Conservation (phyloP, 2,113 vertebrate genomes). For the Xiphophorus hellerii region DNA sequence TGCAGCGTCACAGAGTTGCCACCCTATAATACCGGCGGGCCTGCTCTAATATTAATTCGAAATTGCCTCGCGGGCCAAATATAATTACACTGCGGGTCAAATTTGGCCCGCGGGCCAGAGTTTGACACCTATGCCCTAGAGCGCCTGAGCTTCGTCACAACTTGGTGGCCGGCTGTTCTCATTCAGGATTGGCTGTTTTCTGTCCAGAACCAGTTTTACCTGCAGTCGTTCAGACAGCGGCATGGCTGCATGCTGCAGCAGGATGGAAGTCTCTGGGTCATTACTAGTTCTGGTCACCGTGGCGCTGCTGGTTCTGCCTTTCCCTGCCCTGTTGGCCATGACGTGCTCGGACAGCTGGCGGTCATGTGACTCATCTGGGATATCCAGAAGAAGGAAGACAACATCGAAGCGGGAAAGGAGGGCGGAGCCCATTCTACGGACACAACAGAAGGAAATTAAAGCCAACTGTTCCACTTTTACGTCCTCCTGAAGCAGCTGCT, state of each 20-base stretch:
- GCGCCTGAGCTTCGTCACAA: too few species aligned
- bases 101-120: too few species aligned
- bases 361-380: slow-evolving; percentile 94
- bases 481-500: background rate
- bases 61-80: too few species aligned
- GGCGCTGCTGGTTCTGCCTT: slow-evolving; percentile 75
- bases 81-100: too few species aligned
- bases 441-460: slow-evolving; percentile 4
- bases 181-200: too few species aligned
- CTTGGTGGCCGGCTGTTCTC: too few species aligned
- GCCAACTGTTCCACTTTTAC: background rate
- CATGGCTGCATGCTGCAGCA: slow-evolving; percentile 82
- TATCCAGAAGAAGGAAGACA: slow-evolving; percentile 95
- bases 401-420: slow-evolving; percentile 95
- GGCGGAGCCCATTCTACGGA: slow-evolving; percentile 92
- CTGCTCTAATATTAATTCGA: too few species aligned
- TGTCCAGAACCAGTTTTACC: slow-evolving; percentile 70
- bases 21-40: too few species aligned
- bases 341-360: slow-evolving; percentile 94
- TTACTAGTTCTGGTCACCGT: slow-evolving; percentile 64
- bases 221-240: slow-evolving; percentile 89
- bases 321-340: slow-evolving; percentile 89
- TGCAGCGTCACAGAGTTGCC: too few species aligned
- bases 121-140: too few species aligned
- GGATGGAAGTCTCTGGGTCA: slow-evolving; percentile 83